Evolutionary conservation across 2,113 vertebrate species (phyloP).

Genomic region (Cairina moschata): DNA sequence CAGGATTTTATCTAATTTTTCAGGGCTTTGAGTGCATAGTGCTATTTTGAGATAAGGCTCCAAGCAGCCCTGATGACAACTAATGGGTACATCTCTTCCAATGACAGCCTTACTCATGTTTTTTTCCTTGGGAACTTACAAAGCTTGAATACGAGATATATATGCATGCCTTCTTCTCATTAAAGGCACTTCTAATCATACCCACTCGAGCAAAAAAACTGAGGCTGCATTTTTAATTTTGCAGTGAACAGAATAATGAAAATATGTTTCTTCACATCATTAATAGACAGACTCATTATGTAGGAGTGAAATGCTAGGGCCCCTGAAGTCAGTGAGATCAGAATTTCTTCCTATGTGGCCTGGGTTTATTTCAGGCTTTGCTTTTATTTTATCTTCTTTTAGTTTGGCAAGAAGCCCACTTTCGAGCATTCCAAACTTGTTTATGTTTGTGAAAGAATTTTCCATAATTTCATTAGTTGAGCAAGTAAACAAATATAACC

Average conservation of each 20-base stretch:
- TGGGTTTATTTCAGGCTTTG: neutral
- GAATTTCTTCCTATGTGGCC: neutral
- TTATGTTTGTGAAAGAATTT: slow-evolving; percentile 8
- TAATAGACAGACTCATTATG: neutral
- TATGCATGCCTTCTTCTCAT: neutral
- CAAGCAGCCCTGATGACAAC: neutral
- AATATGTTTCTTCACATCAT: neutral
- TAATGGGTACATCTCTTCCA: neutral
- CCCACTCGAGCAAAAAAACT: neutral
- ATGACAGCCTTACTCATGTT: neutral
- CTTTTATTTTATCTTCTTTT: neutral
- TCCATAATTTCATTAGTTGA: neutral
- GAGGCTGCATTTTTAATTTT: neutral
- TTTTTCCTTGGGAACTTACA: neutral
- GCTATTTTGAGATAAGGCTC: slow-evolving; percentile 1
- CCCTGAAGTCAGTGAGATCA: neutral
- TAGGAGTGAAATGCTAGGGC: neutral
- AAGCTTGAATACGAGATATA: neutral
- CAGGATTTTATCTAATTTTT: neutral
- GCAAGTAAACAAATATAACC: neutral
- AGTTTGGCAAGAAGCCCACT: neutral
- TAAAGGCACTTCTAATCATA: neutral
- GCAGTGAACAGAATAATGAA: neutral
- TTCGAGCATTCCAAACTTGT: neutral
- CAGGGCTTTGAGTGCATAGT: neutral